These are phyloP conservation scores for Heliconius hortense DNA, from an alignment of 2,888 invertebrate genomes.

Conservation along the genomic window DNA sequence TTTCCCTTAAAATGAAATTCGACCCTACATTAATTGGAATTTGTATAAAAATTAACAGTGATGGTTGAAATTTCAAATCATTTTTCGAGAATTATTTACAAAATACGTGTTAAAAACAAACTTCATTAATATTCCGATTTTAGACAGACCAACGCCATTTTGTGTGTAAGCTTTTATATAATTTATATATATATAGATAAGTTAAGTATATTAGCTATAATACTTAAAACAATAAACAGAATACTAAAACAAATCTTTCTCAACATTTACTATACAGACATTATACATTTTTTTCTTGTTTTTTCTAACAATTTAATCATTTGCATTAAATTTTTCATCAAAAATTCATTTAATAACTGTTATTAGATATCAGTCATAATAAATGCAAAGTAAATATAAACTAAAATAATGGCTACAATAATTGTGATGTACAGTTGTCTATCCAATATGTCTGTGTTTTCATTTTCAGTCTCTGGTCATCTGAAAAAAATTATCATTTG, in stretches of 20 bases:
- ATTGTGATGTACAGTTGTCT: conserved; percentile 28
- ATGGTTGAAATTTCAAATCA: too few species aligned
- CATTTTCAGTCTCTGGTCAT: conserved; percentile 26
- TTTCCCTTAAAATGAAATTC: too few species aligned
- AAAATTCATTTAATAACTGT: not conserved
- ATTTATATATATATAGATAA: not conserved
- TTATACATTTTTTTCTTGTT: not conserved
- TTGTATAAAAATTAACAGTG: too few species aligned
- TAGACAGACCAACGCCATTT: not conserved
- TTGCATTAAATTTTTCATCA: not conserved
- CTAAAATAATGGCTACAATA: conserved; percentile 20
- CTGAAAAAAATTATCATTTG: conserved; percentile 17
- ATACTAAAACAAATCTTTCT: not conserved
- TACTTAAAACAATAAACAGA: not conserved
- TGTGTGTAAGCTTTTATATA: not conserved
- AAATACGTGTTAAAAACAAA: not conserved
- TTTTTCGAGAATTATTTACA: too few species aligned
- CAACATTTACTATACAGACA: not conserved
- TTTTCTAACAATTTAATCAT: not conserved
- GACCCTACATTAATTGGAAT: too few species aligned
- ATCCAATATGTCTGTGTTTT: conserved; percentile 3
- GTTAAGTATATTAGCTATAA: too few species aligned
- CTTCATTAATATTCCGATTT: not conserved
- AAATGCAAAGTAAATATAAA: conserved; percentile 11
- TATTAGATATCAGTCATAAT: not conserved